Evolutionary conservation across 64 coral and sea anemone species (phyloP).

Genomic region (Stichodactyla helianthus): DNA sequence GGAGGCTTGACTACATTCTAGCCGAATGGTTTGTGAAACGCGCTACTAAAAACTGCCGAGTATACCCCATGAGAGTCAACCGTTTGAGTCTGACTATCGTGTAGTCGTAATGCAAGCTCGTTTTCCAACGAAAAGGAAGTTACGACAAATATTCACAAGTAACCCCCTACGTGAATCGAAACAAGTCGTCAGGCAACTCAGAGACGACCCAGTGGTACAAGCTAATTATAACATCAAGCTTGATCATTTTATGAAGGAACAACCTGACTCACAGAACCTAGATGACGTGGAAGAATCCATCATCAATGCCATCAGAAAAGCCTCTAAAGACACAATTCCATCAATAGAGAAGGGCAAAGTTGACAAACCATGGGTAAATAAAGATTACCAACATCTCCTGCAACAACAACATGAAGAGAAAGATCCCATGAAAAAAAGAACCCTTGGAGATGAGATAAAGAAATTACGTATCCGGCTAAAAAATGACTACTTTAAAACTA

Average conservation of each 20-base stretch:
- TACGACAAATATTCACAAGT: conserved; percentile 11
- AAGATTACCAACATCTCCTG: conserved; percentile 8
- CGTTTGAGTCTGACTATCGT: conserved; percentile 4
- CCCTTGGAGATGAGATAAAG: conserved; percentile 17
- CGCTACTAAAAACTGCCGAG: not conserved
- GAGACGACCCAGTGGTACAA: conserved; percentile 1
- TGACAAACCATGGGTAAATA: conserved; percentile 14
- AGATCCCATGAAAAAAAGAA: conserved; percentile 1
- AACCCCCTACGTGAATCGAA: not conserved
- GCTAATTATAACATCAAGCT: conserved; percentile 9
- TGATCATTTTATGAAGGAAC: not conserved
- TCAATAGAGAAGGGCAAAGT: not conserved
- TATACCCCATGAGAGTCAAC: conserved; percentile 10
- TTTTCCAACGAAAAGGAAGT: conserved; percentile 8
- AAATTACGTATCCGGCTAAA: not conserved
- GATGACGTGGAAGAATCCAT: not conserved
- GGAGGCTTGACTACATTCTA: not conserved
- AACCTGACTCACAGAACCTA: not conserved
- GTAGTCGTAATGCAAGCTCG: not conserved
- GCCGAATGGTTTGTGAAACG: conserved; percentile 10
- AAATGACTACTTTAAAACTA: not conserved
- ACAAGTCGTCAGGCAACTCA: conserved; percentile 3
- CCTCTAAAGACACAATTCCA: conserved; percentile 3
- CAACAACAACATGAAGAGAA: conserved; percentile 19
- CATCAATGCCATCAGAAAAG: conserved; percentile 8